Conservation (phyloP, 2,797 vertebrate species). For the Cirrhinus mrigala region DNA sequence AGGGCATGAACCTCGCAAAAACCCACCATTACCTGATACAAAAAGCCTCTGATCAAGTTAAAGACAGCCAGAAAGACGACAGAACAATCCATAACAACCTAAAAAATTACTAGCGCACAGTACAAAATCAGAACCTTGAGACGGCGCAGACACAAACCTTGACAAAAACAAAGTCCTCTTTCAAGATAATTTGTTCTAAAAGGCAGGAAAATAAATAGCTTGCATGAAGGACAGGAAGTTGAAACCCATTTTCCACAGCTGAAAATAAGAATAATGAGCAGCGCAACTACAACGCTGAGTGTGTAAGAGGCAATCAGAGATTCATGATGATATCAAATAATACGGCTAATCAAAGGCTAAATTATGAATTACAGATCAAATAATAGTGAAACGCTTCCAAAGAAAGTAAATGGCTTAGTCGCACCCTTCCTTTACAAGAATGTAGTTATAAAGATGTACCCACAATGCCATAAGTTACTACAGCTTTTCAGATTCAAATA, state of each 20-base stretch:
- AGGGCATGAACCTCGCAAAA: neutral
- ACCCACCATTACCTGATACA: neutral
- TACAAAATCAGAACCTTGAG: slow-evolving; percentile 27
- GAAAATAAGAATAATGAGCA: slow-evolving; percentile 16
- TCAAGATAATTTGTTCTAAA: slow-evolving; percentile 36
- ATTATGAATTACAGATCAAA: slow-evolving; percentile 4
- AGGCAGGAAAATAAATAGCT: neutral
- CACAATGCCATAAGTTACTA: too few relatives aligned
- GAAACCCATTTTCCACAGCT: slow-evolving; percentile 29
- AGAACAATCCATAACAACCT: slow-evolving; percentile 25
- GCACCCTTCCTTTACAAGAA: neutral
- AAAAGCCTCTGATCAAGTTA: slow-evolving; percentile 10
- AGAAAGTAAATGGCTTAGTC: neutral
- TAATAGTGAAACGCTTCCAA: neutral
- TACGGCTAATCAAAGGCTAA: neutral
- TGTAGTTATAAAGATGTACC: neutral
- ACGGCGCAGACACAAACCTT: slow-evolving; percentile 15
- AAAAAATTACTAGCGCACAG: neutral
- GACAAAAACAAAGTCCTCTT: slow-evolving; percentile 43
- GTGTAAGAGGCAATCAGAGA: slow-evolving; percentile 1
- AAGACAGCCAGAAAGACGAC: neutral
- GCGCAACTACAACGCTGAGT: neutral
- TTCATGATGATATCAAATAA: slow-evolving; percentile 9
- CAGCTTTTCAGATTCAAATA: neutral
- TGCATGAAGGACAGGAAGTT: slow-evolving; percentile 6